Conservation (phyloP, 2,888 invertebrate genomes). For the Schizotus pectinicornis region DNA sequence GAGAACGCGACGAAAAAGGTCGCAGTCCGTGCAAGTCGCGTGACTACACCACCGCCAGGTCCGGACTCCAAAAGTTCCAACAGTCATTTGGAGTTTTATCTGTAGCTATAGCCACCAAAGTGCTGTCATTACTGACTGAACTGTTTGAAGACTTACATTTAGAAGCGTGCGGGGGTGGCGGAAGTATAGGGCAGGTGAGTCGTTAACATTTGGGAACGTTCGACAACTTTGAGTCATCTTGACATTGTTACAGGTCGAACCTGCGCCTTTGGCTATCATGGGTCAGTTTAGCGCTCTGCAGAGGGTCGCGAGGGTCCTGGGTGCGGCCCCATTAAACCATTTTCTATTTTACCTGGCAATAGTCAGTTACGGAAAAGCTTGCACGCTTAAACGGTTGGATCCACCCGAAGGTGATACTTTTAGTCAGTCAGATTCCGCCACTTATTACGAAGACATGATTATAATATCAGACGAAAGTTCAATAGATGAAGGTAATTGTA, state of each 20-base stretch:
- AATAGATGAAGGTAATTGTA: slow-evolving; percentile 77
- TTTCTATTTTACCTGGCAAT: slow-evolving; percentile 88
- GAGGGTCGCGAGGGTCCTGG: slow-evolving; percentile 72
- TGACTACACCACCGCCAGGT: slow-evolving; percentile 60
- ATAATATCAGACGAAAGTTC: slow-evolving; percentile 91
- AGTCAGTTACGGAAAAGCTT: slow-evolving; percentile 90
- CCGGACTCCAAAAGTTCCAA: slow-evolving; percentile 77
- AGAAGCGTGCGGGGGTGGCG: slow-evolving; percentile 65
- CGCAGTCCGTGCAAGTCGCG: slow-evolving; percentile 66
- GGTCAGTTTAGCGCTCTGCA: slow-evolving; percentile 72
- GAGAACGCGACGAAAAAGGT: slow-evolving; percentile 62
- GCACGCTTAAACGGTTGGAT: slow-evolving; percentile 80
- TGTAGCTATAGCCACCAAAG: slow-evolving; percentile 86
- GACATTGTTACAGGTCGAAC: slow-evolving; percentile 54
- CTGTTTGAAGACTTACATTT: slow-evolving; percentile 79
- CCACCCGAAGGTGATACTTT: slow-evolving; percentile 85
- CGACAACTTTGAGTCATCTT: slow-evolving; percentile 7
- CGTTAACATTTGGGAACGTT: background rate
- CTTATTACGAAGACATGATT: slow-evolving; percentile 94
- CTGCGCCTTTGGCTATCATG: slow-evolving; percentile 69
- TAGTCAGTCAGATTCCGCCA: slow-evolving; percentile 89
- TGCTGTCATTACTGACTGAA: slow-evolving; percentile 76
- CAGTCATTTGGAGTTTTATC: slow-evolving; percentile 90
- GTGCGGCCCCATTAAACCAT: slow-evolving; percentile 77
- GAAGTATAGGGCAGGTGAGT: slow-evolving; percentile 46